These are phyloP conservation scores for Prunella fulvescens DNA, from an alignment of 2,113 vertebrate species.

Conservation along the genomic window DNA sequence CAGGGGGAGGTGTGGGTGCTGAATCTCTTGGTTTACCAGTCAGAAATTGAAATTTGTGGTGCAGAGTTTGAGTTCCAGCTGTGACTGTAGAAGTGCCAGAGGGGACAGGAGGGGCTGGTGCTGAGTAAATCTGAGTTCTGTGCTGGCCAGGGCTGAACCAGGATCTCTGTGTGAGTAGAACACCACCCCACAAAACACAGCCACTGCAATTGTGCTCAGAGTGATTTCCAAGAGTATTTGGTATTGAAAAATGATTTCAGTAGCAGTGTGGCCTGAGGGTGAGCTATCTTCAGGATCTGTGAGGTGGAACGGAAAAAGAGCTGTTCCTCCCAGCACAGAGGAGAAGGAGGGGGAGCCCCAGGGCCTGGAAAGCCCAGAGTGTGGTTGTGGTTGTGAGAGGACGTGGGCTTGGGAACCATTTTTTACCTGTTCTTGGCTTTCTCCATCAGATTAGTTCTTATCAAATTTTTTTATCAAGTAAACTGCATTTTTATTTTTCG, in stretches of 20 bases:
- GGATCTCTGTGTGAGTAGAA: rapidly evolving
- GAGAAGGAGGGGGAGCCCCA: background rate
- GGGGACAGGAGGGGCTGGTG: background rate
- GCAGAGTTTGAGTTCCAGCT: background rate
- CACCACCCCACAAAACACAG: background rate
- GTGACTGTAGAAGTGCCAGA: rapidly evolving
- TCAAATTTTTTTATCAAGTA: rapidly evolving
- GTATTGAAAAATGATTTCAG: background rate
- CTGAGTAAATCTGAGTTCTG: background rate
- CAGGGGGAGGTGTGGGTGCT: background rate
- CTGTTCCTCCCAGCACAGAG: background rate
- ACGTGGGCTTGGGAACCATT: background rate
- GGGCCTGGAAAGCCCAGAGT: background rate
- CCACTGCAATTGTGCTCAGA: rapidly evolving
- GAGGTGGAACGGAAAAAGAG: background rate
- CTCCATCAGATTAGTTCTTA: background rate
- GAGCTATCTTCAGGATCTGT: background rate
- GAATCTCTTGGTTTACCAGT: background rate
- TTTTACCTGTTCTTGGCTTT: background rate
- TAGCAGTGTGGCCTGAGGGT: background rate
- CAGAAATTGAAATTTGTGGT: background rate
- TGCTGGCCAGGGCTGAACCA: background rate
- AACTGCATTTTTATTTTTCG: background rate
- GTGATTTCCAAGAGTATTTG: background rate
- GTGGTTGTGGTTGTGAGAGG: background rate